Percentiles rank a stretch among this genome's conserved stretches.
phyloP scores from a whole-genome alignment of 2,797 vertebrate species.

The Austrolebias charrua region DNA sequence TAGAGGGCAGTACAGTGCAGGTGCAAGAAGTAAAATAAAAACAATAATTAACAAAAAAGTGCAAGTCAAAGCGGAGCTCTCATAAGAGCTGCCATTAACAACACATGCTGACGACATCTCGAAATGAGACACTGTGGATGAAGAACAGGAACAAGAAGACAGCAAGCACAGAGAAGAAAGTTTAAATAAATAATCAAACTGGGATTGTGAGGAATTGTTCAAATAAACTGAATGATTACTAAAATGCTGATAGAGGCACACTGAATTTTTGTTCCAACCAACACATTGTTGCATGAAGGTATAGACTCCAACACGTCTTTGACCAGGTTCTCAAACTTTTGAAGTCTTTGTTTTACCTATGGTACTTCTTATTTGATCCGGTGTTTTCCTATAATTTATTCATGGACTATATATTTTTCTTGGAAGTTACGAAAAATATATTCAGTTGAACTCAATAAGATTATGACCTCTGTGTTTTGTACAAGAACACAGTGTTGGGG shows the following conservation, averaged over 20 bases:
- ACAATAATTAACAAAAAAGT: too few species aligned
- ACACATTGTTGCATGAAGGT: neutral
- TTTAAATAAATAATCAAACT: neutral
- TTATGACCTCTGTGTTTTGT: too few species aligned
- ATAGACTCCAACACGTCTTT: neutral
- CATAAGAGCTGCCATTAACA: too few species aligned
- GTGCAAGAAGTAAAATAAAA: too few species aligned
- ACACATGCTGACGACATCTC: too few species aligned
- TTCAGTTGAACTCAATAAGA: constrained; percentile 9
- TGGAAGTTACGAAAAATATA: too few species aligned
- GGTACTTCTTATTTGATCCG: too few species aligned
- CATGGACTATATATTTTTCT: neutral
- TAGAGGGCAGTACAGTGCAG: too few species aligned
- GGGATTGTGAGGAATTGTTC: neutral
- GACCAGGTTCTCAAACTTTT: neutral
- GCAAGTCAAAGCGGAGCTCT: too few species aligned
- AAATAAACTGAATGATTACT: neutral
- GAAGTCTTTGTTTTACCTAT: neutral
- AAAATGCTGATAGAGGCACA: neutral
- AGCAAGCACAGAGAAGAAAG: neutral
- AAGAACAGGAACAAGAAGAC: neutral
- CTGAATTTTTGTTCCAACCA: neutral
- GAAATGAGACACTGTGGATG: neutral
- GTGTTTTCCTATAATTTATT: neutral
- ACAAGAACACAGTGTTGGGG: too few species aligned